Base-by-base conservation (phyloP, 1,140 invertebrate genomes). In the Drosophila pachea region DNA sequence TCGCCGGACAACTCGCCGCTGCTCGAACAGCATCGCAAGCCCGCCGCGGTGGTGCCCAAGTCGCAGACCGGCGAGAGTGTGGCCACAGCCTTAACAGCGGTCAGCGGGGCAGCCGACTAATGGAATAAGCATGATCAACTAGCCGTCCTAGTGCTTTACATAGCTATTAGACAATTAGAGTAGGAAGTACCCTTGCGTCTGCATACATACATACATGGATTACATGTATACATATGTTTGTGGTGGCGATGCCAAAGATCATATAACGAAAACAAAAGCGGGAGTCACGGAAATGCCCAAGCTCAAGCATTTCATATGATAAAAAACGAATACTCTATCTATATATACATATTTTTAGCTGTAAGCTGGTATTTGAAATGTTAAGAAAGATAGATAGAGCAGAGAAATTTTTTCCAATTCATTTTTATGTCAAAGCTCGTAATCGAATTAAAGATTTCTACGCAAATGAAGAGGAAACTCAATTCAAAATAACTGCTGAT, bases 81-180 rank as follows among this genome's bases (percentile, higher is more conserved):
- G 3, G 68, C 65, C 62, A 81, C 74, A 6, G 58, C 33, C 6
- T 43, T 79, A 7, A 81, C 76, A 31, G 81, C 86, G 12, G 7
- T 32, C 32, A 5, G 12, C 22, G 22, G n/a, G 67, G 49, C 16
- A 66, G 53, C 47, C 64, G 69, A 74, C 48, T 82, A 74, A 60
- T 12, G 29, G n/a, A 47, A 6, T 16, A 38, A 58, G 6, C 53
- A 22, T 38, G n/a, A 45, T 64, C 63, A 76, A 71, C 66, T 63
- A 83, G 76, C 76, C 76, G 81, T 83, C 79, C 79, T 83, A 83
- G 78, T 67, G 76, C 76, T 76, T 79, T 78, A 78, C 68, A 60
- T 78, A 78, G 79, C 38, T 38, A 11, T 14, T 79, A 82, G 77
- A 64, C 50, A 58, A 12, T 47, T 84, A 82, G 75, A 56, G 29